Evolutionary conservation across 2,113 vertebrate genomes (phyloP).

Genomic region (Mus spicilegus): DNA sequence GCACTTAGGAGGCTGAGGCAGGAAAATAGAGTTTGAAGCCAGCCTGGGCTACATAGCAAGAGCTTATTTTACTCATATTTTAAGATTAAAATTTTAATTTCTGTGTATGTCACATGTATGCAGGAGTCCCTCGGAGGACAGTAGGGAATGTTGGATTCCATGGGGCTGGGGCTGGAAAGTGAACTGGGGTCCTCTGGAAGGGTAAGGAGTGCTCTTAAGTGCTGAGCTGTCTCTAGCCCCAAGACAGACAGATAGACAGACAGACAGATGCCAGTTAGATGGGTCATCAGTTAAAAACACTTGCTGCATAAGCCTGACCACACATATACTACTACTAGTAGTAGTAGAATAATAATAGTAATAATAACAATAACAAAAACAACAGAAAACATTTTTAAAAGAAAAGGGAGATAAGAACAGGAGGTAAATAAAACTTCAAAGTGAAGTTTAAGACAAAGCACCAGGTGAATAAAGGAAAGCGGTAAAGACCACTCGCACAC

Average conservation of each 20-base stretch:
- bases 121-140: background rate
- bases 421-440: background rate
- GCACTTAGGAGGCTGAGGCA: background rate
- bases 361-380: background rate
- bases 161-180: background rate
- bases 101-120: too few species aligned
- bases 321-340: too few species aligned
- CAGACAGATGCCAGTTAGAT: background rate
- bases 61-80: background rate
- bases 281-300: background rate
- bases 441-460: background rate
- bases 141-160: background rate
- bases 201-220: background rate
- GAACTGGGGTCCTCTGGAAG: background rate
- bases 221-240: background rate
- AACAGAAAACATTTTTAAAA: background rate
- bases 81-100: background rate
- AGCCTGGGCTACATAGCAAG: background rate
- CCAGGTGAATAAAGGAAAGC: background rate
- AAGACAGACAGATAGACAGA: background rate
- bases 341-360: background rate
- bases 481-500: background rate
- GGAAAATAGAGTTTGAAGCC: background rate
- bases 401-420: background rate
- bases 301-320: background rate